These are phyloP conservation scores for Varanus komodoensis DNA, from an alignment of 2,113 vertebrate species.

Conservation along the genomic window DNA sequence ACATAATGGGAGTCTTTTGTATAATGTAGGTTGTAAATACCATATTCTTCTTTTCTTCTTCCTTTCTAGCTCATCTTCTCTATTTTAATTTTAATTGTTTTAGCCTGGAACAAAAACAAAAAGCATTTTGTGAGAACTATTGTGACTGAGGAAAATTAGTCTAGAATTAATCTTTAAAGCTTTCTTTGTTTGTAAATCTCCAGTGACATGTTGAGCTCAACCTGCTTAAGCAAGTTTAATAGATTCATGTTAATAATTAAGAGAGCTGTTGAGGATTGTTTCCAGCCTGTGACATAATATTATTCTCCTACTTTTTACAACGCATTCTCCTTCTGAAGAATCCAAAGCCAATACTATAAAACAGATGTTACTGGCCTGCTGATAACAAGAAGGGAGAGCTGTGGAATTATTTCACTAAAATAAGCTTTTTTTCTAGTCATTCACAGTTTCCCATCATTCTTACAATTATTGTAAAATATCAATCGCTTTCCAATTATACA, in stretches of 20 bases:
- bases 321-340: background rate
- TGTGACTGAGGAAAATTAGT: background rate
- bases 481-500: slow-evolving; percentile 53
- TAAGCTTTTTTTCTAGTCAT: slow-evolving; percentile 18
- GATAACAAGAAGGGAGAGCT: slow-evolving; percentile 23
- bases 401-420: slow-evolving; percentile 33
- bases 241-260: slow-evolving; percentile 25
- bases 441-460: slow-evolving; percentile 28
- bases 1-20: background rate
- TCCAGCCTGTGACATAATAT: background rate
- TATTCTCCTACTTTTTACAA: background rate
- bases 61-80: background rate
- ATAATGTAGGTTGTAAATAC: background rate
- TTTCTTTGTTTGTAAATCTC: background rate
- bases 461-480: slow-evolving; percentile 65
- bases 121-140: background rate
- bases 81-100: background rate
- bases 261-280: background rate
- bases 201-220: background rate
- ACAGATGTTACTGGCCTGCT: background rate
- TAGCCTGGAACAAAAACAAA: no score
- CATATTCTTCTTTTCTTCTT: no score
- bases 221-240: background rate
- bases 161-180: background rate
- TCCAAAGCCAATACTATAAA: background rate